Percentiles rank a stretch among this genome's conserved stretches.
Conservation (phyloP, 2,888 invertebrate species). For the Thereva unica region DNA sequence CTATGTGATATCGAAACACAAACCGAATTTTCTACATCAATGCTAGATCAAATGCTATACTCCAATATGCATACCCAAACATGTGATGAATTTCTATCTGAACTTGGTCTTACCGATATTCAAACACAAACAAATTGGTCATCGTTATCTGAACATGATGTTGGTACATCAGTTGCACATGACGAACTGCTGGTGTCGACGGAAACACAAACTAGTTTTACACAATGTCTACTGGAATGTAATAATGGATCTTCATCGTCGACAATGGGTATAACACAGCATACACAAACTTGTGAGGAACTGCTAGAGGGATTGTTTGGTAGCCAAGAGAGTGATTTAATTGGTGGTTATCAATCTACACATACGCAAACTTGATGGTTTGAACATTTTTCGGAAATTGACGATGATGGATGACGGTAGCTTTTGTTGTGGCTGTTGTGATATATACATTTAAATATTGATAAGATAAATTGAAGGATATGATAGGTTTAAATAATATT, state of each 20-base stretch:
- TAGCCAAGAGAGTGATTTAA: slow-evolving; percentile 50
- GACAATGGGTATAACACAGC: slow-evolving; percentile 50
- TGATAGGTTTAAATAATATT: too few species aligned
- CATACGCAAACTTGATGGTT: slow-evolving; percentile 56
- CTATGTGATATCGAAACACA: slow-evolving; percentile 64
- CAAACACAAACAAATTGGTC: slow-evolving; percentile 69
- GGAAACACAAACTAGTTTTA: slow-evolving; percentile 63
- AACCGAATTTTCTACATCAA: slow-evolving; percentile 58
- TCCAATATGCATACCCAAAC: slow-evolving; percentile 58
- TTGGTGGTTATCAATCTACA: slow-evolving; percentile 52
- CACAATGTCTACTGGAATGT: slow-evolving; percentile 49
- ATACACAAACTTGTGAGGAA: slow-evolving; percentile 55
- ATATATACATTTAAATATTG: too few species aligned
- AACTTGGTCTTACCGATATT: slow-evolving; percentile 64
- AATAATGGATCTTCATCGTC: slow-evolving; percentile 41
- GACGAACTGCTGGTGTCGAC: slow-evolving; percentile 64
- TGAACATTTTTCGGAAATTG: slow-evolving; percentile 42
- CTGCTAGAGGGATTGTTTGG: slow-evolving; percentile 52
- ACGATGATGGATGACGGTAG: slow-evolving; percentile 9
- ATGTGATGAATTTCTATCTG: slow-evolving; percentile 62
- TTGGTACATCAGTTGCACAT: slow-evolving; percentile 47
- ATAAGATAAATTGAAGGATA: too few species aligned
- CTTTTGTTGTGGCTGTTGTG: too few species aligned
- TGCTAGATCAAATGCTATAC: slow-evolving; percentile 56
- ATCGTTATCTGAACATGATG: slow-evolving; percentile 40